These are phyloP conservation scores for Ennomos erosarius DNA, from an alignment of 2,888 invertebrate genomes.

Conservation along the genomic window DNA sequence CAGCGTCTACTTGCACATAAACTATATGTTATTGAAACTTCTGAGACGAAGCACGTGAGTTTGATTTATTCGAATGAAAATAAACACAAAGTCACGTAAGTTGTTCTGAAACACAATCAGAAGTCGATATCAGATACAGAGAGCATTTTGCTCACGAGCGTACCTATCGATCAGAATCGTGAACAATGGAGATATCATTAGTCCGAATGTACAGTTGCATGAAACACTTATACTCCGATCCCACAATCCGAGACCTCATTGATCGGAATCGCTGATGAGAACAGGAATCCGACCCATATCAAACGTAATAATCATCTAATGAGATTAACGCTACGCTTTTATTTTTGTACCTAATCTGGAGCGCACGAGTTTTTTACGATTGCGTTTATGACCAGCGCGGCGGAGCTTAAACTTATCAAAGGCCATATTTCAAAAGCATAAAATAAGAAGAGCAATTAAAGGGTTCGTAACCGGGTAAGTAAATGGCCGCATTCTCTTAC, in stretches of 20 bases:
- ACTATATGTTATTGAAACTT: conserved; percentile 13
- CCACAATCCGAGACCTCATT: conserved; percentile 62
- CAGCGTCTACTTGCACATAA: conserved; percentile 27
- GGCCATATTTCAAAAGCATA: conserved; percentile 71
- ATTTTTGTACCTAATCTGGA: conserved; percentile 59
- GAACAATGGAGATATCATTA: conserved; percentile 80
- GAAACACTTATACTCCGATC: conserved; percentile 66
- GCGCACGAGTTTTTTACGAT: conserved; percentile 58
- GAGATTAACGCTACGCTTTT: conserved; percentile 58
- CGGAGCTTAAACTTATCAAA: conserved; percentile 66
- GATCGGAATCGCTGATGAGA: conserved; percentile 60
- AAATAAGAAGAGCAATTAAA: conserved; percentile 79
- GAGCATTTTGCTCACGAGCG: conserved; percentile 55
- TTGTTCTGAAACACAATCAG: conserved; percentile 28
- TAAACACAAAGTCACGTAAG: conserved; percentile 34
- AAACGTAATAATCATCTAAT: conserved; percentile 64
- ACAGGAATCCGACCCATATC: conserved; percentile 58
- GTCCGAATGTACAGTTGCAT: conserved; percentile 71
- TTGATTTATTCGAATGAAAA: conserved; percentile 20
- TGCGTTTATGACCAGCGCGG: conserved; percentile 67
- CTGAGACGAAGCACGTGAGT: conserved; percentile 13
- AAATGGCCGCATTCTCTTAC: conserved; percentile 71
- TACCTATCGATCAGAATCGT: conserved; percentile 77
- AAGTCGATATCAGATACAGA: conserved; percentile 43
- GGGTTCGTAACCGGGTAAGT: conserved; percentile 70